Percentiles rank a stretch among this genome's conserved stretches.
Conservation (phyloP, 2,113 vertebrate genomes). For the Kryptolebias marmoratus region DNA sequence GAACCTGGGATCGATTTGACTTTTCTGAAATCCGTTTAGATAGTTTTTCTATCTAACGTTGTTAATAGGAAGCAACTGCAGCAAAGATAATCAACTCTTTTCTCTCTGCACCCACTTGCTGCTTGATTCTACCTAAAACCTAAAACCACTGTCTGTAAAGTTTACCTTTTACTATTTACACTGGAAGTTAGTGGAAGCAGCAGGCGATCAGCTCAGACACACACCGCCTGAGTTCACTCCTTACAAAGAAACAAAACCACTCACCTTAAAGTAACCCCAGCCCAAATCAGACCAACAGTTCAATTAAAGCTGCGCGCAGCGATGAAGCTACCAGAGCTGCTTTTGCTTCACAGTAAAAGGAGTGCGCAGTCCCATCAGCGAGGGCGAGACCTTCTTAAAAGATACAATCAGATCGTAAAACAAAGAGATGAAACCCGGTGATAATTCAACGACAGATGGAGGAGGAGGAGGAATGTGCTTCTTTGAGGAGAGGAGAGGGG, state of each 20-base stretch:
- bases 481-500: neutral
- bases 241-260: neutral
- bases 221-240: neutral
- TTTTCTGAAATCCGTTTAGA: neutral
- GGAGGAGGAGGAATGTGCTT: neutral
- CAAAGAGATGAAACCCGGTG: neutral
- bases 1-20: too few species aligned
- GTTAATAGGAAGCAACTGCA: conserved; percentile 20
- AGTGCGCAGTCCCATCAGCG: neutral
- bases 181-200: neutral
- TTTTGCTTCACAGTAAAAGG: conserved; percentile 34
- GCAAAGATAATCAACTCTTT: neutral
- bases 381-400: neutral
- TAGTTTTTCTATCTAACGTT: conserved; percentile 1
- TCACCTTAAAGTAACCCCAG: conserved; percentile 3
- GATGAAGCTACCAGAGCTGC: conserved; percentile 6
- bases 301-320: neutral
- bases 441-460: neutral
- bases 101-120: neutral
- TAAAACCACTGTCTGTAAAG: neutral
- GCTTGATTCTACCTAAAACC: conserved; percentile 11
- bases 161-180: neutral
- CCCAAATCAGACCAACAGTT: neutral
- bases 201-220: neutral
- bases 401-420: conserved; percentile 1